Conservation (phyloP, 92 coral and sea anemone genomes). For the Palythoa grandiflora region DNA sequence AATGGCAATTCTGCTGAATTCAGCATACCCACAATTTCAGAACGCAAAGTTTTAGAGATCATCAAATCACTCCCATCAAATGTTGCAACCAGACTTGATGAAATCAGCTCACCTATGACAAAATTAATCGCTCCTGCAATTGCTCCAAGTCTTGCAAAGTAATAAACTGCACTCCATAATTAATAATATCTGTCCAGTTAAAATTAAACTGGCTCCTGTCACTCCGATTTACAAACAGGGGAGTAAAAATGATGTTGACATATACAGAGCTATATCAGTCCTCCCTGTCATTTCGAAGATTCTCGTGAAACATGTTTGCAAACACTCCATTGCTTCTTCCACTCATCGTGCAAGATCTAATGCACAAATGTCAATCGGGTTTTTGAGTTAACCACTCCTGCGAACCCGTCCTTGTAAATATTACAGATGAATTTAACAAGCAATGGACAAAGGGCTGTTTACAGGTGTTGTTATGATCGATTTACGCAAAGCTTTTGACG, state of each 20-base stretch:
- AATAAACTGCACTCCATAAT: conserved; percentile 57
- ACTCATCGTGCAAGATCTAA: conserved; percentile 28
- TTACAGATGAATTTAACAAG: conserved; percentile 51
- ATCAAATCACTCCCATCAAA: conserved; percentile 8
- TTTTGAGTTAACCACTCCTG: conserved; percentile 58
- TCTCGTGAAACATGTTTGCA: conserved; percentile 53
- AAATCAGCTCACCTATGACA: neutral
- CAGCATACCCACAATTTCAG: conserved; percentile 55
- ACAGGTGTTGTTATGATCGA: too few relatives aligned
- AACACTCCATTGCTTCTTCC: conserved; percentile 22
- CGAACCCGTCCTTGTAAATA: conserved; percentile 42
- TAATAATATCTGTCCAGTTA: conserved; percentile 42
- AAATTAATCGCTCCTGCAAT: neutral
- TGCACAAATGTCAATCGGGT: conserved; percentile 62
- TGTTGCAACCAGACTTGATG: conserved; percentile 15
- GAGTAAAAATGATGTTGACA: conserved; percentile 29
- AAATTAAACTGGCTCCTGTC: conserved; percentile 54
- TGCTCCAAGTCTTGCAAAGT: conserved; percentile 55
- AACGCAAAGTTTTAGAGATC: conserved; percentile 32
- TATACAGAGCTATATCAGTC: conserved; percentile 54
- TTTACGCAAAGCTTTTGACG: too few relatives aligned
- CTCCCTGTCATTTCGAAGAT: conserved; percentile 50
- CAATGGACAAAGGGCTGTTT: too few relatives aligned
- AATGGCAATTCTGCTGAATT: conserved; percentile 53
- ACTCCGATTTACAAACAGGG: conserved; percentile 65